phyloP scores from a whole-genome alignment of 64 coral and sea anemone genomes.

The Platygyra sinensis region DNA sequence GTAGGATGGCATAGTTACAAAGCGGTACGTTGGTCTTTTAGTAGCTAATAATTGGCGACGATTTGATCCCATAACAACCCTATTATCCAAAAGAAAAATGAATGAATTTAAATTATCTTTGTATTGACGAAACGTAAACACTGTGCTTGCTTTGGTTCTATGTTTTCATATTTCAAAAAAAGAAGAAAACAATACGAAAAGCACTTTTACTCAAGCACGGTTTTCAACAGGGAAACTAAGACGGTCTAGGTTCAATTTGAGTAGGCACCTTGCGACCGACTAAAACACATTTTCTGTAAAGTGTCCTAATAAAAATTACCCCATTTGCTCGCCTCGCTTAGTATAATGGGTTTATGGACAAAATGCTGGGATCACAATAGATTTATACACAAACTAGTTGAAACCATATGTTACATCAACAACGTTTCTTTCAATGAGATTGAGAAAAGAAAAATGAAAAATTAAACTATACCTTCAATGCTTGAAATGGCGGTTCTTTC shows the following conservation, averaged over 20 bases:
- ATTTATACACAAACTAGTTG: constrained; percentile 8
- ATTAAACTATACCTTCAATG: not conserved
- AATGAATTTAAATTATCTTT: constrained; percentile 23
- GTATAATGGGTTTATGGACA: not conserved
- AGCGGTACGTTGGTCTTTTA: not conserved
- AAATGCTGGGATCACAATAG: not conserved
- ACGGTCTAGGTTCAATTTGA: no score
- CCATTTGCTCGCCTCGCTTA: not conserved
- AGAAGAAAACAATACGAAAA: no score
- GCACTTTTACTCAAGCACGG: not conserved
- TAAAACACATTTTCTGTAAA: not conserved
- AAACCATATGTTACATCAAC: not conserved
- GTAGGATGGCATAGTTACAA: no score
- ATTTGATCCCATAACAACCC: not conserved
- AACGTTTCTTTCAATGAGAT: not conserved
- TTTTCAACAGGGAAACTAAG: not conserved
- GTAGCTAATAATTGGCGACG: not conserved
- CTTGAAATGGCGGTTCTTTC: not conserved
- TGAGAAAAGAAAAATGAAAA: not conserved
- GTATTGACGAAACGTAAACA: not conserved
- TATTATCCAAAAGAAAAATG: constrained; percentile 1
- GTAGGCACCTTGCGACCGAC: not conserved
- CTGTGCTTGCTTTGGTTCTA: not conserved
- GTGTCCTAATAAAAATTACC: not conserved
- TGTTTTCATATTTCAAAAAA: not conserved